Evolutionary conservation across 1,140 invertebrate species (phyloP), one percentile per base, ranked within the genome.

Genomic region (Saccostrea cuccullata): DNA sequence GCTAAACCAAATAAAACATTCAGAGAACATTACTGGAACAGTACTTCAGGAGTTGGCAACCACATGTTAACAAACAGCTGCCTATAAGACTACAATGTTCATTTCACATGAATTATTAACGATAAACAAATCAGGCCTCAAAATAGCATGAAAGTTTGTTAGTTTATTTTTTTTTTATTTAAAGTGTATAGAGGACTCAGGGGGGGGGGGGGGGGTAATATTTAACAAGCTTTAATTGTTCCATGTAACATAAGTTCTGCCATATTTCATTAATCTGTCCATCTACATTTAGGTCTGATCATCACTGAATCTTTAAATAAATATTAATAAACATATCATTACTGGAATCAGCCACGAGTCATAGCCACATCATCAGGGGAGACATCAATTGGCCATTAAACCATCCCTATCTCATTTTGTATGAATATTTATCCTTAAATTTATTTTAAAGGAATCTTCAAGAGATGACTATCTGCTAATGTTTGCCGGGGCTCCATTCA

Each of bases 361-460:
- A 77, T 26, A 26, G 70, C 70, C 26, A 77, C 70, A 77, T 77
- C 70, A 77, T 30, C 26, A 77, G 26, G 70, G 47, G 23, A 77
- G 70, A 77, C 70, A 77, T 77, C 30, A 77, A 77, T 36, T 77
- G 70, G 70, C 70, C 70, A 77, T 77, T 77, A 77, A 77, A 77
- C 70, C 30, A 77, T 77, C 70, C 30, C 26, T 36, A 77, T 77
- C 70, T 77, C 30, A 26, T 77, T 77, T 17, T 77, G 26, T 36
- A 77, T 77, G 70, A 77, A 77, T 77, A 77, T 77, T 77, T 77
- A 77, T 77, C 70, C 70, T 77, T 77, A 77, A 77, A 77, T 30
- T 77, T 77, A 77, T 30, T 77, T 77, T 77, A 6, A 36, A 36
- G 70, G 26, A 77, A 77, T 77, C 70, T 77, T 77, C 70, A 30